A percentile compares a stretch with the other conserved stretches of the same genome.
These are phyloP conservation scores for Thalpophila matura DNA, from an alignment of 2,888 invertebrate species.

Conservation along the genomic window DNA sequence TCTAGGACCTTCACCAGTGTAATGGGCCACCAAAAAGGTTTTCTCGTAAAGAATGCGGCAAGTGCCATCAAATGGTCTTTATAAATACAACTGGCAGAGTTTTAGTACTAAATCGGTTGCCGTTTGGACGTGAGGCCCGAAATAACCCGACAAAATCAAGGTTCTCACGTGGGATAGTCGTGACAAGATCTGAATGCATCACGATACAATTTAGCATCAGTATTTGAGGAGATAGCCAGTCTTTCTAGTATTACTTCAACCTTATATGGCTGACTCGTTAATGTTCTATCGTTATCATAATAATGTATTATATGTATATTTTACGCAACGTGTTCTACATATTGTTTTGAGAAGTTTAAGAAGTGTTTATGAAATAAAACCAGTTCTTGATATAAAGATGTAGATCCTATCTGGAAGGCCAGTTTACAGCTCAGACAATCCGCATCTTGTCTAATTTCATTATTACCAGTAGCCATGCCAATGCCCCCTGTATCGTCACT, in stretches of 20 bases:
- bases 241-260: background rate
- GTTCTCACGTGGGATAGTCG: constrained; percentile 56
- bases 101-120: constrained; percentile 48
- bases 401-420: too few species aligned
- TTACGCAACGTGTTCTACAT: too few species aligned
- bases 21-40: background rate
- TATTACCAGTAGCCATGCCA: background rate
- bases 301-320: background rate
- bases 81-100: constrained; percentile 59
- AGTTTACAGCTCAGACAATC: background rate
- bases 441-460: background rate
- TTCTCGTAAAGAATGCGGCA: constrained; percentile 28
- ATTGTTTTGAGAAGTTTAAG: too few species aligned
- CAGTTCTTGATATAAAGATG: background rate
- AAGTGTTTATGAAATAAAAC: too few species aligned
- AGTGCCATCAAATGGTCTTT: constrained; percentile 27
- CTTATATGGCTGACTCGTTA: background rate
- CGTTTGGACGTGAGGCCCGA: constrained; percentile 58
- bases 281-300: background rate
- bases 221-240: constrained; percentile 1
- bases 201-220: constrained; percentile 27
- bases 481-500: constrained; percentile 3
- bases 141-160: constrained; percentile 71
- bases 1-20: too few species aligned
- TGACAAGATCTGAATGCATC: constrained; percentile 25